Percentiles rank a stretch among this genome's conserved stretches.
These are phyloP conservation scores for Eilema caniola DNA, from an alignment of 2,888 invertebrate genomes.

Conservation along the genomic window DNA sequence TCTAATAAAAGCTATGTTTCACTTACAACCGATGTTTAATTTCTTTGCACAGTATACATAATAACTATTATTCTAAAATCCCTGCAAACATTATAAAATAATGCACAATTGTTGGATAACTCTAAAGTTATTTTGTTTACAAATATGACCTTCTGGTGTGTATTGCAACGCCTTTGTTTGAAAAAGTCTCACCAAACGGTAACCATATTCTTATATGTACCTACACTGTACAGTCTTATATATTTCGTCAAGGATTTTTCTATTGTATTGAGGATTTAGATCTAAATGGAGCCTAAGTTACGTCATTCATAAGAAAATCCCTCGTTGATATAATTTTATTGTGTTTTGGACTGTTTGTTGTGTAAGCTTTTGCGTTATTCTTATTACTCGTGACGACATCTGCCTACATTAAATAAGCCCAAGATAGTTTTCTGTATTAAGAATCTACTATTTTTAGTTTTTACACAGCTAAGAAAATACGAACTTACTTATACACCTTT, in stretches of 20 bases:
- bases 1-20: neutral
- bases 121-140: neutral
- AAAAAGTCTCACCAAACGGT: neutral
- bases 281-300: neutral
- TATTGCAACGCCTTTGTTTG: constrained; percentile 2
- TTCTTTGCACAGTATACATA: neutral
- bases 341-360: neutral
- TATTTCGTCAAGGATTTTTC: constrained; percentile 4
- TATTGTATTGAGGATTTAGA: neutral
- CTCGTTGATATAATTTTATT: neutral
- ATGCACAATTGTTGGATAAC: constrained; percentile 1
- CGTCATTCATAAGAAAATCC: neutral
- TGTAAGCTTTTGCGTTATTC: neutral
- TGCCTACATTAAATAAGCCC: neutral
- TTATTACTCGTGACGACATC: constrained; percentile 4
- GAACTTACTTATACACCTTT: too few species aligned
- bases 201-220: neutral
- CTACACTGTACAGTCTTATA: neutral
- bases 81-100: neutral
- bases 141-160: neutral
- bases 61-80: neutral
- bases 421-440: neutral
- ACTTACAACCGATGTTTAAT: neutral
- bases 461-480: too few species aligned
- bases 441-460: neutral